Percentiles rank a stretch among this genome's conserved stretches.
Evolutionary conservation across 2,113 vertebrate species (phyloP).

Genomic region (Ariopsis seemanni): DNA sequence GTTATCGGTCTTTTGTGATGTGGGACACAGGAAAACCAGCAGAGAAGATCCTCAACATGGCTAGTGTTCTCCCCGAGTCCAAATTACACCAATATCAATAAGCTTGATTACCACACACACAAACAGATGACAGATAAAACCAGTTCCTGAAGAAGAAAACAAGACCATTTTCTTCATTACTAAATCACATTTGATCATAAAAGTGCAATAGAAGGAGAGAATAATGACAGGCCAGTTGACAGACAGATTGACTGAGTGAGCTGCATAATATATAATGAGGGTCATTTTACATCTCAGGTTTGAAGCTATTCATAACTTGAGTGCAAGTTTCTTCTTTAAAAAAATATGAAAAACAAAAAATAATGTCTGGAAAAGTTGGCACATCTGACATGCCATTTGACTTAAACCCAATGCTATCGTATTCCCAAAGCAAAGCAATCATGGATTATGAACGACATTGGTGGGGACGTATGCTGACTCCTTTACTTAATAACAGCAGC

Average conservation of each 20-base stretch:
- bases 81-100: constrained; percentile 79
- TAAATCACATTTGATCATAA: constrained; percentile 27
- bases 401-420: constrained; percentile 44
- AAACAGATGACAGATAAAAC: constrained; percentile 74
- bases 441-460: constrained; percentile 53
- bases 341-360: constrained; percentile 27
- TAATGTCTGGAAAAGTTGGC: constrained; percentile 9
- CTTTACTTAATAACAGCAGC: constrained; percentile 78
- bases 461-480: constrained; percentile 67
- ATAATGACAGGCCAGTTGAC: constrained; percentile 6
- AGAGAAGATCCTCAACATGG: constrained; percentile 51
- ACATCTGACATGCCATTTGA: constrained; percentile 37
- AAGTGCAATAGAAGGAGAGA: neutral
- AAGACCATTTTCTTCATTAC: constrained; percentile 8
- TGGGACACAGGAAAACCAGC: constrained; percentile 70
- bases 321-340: neutral
- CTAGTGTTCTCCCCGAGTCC: constrained; percentile 63
- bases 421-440: constrained; percentile 54
- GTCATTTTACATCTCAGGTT: constrained; percentile 14
- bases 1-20: constrained; percentile 81
- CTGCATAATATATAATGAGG: neutral
- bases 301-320: neutral
- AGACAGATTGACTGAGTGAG: constrained; percentile 8
- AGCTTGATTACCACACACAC: constrained; percentile 72
- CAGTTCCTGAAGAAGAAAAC: constrained; percentile 57